Percentiles rank a stretch among this genome's conserved stretches.
Evolutionary conservation across 2,797 vertebrate genomes (phyloP).

Genomic region (Danio kyathit): DNA sequence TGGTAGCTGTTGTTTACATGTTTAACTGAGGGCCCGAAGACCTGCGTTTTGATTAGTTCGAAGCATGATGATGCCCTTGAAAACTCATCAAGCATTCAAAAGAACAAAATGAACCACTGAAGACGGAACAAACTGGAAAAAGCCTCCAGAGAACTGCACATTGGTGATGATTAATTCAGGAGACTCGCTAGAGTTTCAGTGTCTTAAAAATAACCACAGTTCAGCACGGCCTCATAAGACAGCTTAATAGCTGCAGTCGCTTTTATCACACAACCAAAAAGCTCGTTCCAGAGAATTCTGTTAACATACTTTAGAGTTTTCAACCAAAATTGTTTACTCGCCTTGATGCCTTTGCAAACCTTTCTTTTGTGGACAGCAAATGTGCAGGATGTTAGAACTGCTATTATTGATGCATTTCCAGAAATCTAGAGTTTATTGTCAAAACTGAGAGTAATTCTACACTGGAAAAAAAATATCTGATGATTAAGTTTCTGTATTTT

Average conservation of each 20-base stretch:
- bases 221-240: background rate
- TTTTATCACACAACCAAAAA: background rate
- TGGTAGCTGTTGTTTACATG: background rate
- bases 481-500: too few species aligned
- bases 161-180: background rate
- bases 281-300: background rate
- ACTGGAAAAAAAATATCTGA: too few species aligned
- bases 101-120: constrained; percentile 7
- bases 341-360: background rate
- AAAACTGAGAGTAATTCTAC: too few species aligned
- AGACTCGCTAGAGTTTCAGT: background rate
- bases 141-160: constrained; percentile 11
- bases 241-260: background rate
- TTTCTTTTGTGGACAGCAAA: background rate
- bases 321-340: background rate
- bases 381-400: background rate
- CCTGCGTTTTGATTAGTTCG: constrained; percentile 3
- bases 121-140: constrained; percentile 2
- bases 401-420: background rate
- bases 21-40: background rate
- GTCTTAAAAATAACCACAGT: constrained; percentile 5
- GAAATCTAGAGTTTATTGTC: background rate
- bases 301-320: background rate
- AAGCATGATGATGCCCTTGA: constrained; percentile 13
- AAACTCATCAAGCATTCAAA: constrained; percentile 8